These are phyloP conservation scores for Lysandra bellargus DNA, from an alignment of 2,888 invertebrate genomes.

Conservation along the genomic window DNA sequence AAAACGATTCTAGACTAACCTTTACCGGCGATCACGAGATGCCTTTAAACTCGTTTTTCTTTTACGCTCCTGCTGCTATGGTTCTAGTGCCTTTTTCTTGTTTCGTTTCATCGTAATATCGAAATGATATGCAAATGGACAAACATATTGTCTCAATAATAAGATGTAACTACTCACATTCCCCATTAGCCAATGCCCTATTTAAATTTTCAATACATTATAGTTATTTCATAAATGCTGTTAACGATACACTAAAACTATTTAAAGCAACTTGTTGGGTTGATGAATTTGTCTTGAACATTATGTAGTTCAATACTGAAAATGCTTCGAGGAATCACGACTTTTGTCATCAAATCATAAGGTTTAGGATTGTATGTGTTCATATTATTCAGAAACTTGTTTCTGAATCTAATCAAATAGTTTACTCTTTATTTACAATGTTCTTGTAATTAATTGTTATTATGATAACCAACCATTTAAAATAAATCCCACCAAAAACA, in stretches of 20 bases:
- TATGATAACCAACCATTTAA: too few species aligned
- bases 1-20: background rate
- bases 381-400: background rate
- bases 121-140: background rate
- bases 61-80: background rate
- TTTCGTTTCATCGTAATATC: background rate
- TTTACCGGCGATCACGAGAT: background rate
- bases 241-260: slow-evolving; percentile 13
- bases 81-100: background rate
- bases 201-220: background rate
- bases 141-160: background rate
- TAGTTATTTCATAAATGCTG: slow-evolving; percentile 8
- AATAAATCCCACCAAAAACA: too few species aligned
- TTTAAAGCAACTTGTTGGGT: slow-evolving; percentile 8
- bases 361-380: background rate
- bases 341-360: background rate
- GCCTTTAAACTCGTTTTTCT: background rate
- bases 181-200: background rate
- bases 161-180: background rate
- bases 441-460: too few species aligned
- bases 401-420: background rate
- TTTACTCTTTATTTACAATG: too few species aligned
- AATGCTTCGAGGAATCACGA: background rate
- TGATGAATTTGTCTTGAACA: slow-evolving; percentile 12
- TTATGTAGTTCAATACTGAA: background rate